These are phyloP conservation scores for Cyprinodon diabolis DNA, from an alignment of 2,797 vertebrate genomes.

Conservation along the genomic window DNA sequence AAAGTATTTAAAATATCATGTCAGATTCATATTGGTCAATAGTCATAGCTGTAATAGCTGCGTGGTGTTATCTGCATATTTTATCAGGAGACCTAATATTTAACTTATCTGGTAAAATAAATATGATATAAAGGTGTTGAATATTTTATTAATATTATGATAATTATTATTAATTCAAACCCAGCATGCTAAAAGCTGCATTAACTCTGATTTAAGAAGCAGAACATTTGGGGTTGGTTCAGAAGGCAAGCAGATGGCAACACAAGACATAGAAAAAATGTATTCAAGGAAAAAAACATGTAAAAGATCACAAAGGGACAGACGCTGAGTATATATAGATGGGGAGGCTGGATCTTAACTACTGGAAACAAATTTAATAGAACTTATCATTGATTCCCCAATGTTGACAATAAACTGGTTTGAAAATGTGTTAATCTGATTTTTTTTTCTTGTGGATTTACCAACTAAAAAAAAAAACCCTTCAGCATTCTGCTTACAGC, in stretches of 20 bases:
- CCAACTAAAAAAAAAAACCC: no score
- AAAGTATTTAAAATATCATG: no score
- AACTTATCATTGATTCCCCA: neutral
- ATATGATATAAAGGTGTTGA: neutral
- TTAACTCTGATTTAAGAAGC: neutral
- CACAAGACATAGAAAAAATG: neutral
- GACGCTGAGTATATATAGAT: neutral
- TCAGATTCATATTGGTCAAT: no score
- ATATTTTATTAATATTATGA: neutral
- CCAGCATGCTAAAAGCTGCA: neutral
- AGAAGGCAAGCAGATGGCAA: neutral
- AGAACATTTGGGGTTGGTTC: neutral
- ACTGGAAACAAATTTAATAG: neutral
- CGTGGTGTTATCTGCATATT: no score
- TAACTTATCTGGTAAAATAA: neutral
- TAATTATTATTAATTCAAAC: neutral
- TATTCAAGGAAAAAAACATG: neutral
- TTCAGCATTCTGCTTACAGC: constrained; percentile 4
- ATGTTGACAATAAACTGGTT: neutral
- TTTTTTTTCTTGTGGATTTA: neutral
- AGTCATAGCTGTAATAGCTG: no score
- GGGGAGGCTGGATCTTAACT: neutral
- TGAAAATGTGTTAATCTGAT: neutral
- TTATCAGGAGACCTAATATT: neutral
- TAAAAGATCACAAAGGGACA: neutral